These are phyloP conservation scores for Psittacula echo DNA, from an alignment of 2,797 vertebrate species.

Conservation along the genomic window DNA sequence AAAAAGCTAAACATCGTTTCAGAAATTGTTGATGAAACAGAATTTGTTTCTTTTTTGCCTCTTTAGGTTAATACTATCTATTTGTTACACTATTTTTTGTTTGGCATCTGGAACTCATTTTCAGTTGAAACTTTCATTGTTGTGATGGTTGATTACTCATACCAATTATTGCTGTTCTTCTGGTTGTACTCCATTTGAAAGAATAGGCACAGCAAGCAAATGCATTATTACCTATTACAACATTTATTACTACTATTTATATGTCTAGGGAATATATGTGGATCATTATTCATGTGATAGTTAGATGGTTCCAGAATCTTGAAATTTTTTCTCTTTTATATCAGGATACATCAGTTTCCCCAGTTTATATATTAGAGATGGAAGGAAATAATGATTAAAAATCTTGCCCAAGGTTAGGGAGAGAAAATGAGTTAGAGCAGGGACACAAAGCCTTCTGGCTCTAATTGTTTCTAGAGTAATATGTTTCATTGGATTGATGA, in stretches of 20 bases:
- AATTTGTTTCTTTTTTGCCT: neutral
- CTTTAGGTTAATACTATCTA: neutral
- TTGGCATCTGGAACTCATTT: constrained; percentile 11
- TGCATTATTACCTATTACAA: constrained; percentile 8
- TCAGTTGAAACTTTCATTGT: constrained; percentile 1
- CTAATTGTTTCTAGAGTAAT: neutral
- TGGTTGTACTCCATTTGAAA: neutral
- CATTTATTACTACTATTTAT: constrained; percentile 9
- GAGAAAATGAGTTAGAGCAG: neutral
- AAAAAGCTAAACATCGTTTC: neutral
- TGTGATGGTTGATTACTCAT: constrained; percentile 21
- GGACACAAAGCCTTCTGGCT: neutral
- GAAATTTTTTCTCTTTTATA: neutral
- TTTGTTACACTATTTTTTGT: neutral
- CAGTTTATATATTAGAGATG: neutral
- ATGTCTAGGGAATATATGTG: neutral
- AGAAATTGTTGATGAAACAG: neutral
- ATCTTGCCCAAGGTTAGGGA: neutral
- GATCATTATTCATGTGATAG: neutral
- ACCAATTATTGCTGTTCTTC: neutral
- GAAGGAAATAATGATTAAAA: constrained; percentile 1
- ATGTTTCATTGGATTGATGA: neutral
- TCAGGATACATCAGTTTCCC: neutral
- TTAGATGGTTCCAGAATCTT: neutral
- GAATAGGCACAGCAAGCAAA: neutral